These are phyloP conservation scores for Solea senegalensis DNA, from an alignment of 2,113 vertebrate species.

Conservation along the genomic window DNA sequence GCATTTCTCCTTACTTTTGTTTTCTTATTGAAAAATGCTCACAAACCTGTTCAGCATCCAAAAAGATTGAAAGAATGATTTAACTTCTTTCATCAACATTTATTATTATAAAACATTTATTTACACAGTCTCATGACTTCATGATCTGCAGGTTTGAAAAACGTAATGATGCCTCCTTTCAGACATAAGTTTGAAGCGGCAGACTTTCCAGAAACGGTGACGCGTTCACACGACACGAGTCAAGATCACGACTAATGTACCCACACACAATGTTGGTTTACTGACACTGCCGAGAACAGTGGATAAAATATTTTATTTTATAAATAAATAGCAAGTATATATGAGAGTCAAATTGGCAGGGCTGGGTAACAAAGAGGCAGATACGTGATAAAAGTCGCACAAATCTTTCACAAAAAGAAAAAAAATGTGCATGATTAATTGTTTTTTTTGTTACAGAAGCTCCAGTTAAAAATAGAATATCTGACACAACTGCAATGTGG, in stretches of 20 bases:
- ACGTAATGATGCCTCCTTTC: neutral
- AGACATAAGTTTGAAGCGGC: neutral
- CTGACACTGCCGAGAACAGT: constrained; percentile 21
- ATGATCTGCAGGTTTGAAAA: neutral
- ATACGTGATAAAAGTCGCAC: neutral
- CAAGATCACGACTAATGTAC: constrained; percentile 25
- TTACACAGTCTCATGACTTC: neutral
- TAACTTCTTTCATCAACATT: too few relatives aligned
- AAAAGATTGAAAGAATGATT: neutral
- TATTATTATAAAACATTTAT: too few relatives aligned
- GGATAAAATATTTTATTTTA: neutral
- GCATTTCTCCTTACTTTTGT: neutral
- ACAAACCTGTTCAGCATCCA: neutral
- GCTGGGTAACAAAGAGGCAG: neutral
- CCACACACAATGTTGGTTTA: constrained; percentile 30
- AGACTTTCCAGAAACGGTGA: neutral
- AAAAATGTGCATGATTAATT: neutral
- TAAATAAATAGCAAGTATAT: neutral
- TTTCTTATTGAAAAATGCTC: neutral
- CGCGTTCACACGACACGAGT: neutral
- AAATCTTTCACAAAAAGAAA: neutral
- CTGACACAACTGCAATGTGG: constrained; percentile 6
- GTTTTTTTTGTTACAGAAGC: constrained; percentile 8
- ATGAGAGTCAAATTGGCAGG: neutral
- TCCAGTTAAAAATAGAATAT: constrained; percentile 16